Evolutionary conservation across 2,888 invertebrate genomes (phyloP), one percentile per base, ranked within the genome.

Genomic region (Leptopilina myrica): DNA sequence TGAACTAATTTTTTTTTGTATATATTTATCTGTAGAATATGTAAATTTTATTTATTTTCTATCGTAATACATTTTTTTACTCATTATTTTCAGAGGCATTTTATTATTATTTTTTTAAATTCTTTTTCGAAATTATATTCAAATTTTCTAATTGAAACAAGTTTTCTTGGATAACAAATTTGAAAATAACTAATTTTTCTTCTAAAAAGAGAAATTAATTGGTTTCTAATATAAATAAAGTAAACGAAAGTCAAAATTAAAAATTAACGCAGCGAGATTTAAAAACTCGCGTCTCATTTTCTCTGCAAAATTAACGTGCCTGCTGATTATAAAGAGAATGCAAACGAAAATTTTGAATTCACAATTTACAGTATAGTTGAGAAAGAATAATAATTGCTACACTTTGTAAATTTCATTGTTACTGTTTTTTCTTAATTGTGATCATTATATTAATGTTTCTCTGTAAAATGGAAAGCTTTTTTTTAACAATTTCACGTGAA

Each of bases 251-350:
- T 62, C 9, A 62, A 20, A 9, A 3, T 20, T 62, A 33, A 33
- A 1, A 62, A 62, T 2, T 40, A 53, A 73, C 53, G 14, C n/a
- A 62, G 67, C 73, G 73, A 73, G 14, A 8, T n/a, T 73, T 53
- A 73, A 40, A 40, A 9, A n/a, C 73, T 73, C 56, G 73, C n/a
- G 73, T 73, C 56, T 40, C 56, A 73, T 73, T 73, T 40, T 15
- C 15, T n/a, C 14, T 56, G 56, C 56, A n/a, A 59, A 56, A 73
- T 56, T 73, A 75, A 80, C 76, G 76, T 56, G 56, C 46, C 56
- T 65, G 76, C 11, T 65, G 65, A 53, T 49, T 12, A 20, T 62
- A 20, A 46, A 12, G 20, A 64, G 40, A 78, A 64, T 46, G 43
- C 26, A 33, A 66, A 20, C 64, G 73, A 78, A 73, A 49, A 64